Evolutionary conservation across 2,797 vertebrate genomes (phyloP), one percentile per base, ranked within the genome.

Genomic region (Macropodus opercularis): DNA sequence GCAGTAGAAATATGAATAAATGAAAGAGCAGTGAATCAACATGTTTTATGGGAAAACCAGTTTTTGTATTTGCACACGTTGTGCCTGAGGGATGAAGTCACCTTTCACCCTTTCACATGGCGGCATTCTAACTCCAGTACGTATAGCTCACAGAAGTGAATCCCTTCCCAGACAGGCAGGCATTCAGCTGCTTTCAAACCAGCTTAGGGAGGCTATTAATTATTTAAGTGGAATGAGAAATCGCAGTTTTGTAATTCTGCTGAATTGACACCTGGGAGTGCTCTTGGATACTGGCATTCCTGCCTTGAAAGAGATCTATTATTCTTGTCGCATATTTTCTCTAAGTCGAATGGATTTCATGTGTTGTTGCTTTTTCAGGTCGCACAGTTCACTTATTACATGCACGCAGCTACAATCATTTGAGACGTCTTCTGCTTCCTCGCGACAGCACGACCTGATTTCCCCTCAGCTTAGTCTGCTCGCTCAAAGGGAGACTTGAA

Each of bases 391-490:
- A 53, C 46, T 35, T 41, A 63, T 75, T 51, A 57, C 55, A 65
- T 21, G 50, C 47, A 32, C 41, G 42, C 31, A 39, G 57, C 49
- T 34, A 42, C 57, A 29, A 50, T 66, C 26, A 35, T 43, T 23
- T 7, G 50, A 69, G 55, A 46, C 47, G 19, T 69, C 71, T 40
- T 68, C 38, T 72, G n/a, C 40, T 62, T 63, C 44, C 68, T 73
- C 57, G 29, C 63, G 66, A 78, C 68, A 62, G 43, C 23, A 32
- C 50, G 65, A 75, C 74, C 65, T 35, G 65, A 64, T 63, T 85
- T 85, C 58, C 75, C 66, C 78, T 78, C 60, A 11, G 49, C 61
- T 74, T 66, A 75, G 52, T 46, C 60, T n/a, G 48, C 51, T 63
- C 67, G 67, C 74, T 77, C 61, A 13, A 18, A 69, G 57, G 13